These are phyloP conservation scores for Ranitomeya imitator DNA, from an alignment of 2,113 vertebrate species.

Conservation along the genomic window DNA sequence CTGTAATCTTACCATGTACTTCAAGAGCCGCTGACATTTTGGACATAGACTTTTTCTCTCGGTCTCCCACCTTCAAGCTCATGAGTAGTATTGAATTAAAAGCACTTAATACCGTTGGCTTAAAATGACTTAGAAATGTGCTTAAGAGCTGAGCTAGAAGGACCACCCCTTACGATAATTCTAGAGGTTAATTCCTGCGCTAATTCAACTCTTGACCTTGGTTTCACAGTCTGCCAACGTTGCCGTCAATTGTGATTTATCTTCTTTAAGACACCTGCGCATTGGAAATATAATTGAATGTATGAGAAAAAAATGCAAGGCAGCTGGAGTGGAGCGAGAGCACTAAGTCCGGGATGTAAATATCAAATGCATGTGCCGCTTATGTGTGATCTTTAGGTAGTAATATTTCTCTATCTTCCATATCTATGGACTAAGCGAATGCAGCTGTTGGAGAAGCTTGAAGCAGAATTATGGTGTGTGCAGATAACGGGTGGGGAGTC, in stretches of 20 bases:
- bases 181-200: slow-evolving; percentile 52
- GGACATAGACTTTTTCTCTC: slow-evolving; percentile 13
- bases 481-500: too few relatives aligned
- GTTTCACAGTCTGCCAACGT: slow-evolving; percentile 39
- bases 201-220: slow-evolving; percentile 54
- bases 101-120: slow-evolving; percentile 44
- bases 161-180: slow-evolving; percentile 46
- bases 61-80: not conserved
- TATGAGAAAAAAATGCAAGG: not conserved
- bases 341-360: not conserved
- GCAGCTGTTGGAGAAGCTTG: not conserved
- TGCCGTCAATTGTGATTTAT: slow-evolving; percentile 55
- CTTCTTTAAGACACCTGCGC: slow-evolving; percentile 46
- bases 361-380: slow-evolving; percentile 3
- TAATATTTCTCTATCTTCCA: not conserved
- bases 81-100: slow-evolving; percentile 51
- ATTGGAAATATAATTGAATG: slow-evolving; percentile 1
- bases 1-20: slow-evolving; percentile 50
- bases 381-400: slow-evolving; percentile 23
- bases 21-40: slow-evolving; percentile 14
- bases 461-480: not conserved
- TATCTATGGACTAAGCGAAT: not conserved
- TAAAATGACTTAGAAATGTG: slow-evolving; percentile 49
- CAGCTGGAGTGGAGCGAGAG: not conserved
- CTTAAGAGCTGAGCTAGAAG: slow-evolving; percentile 41